Percentiles rank a stretch among this genome's conserved stretches.
These are phyloP conservation scores for Aricia agestis DNA, from an alignment of 1,140 invertebrate genomes.

Conservation along the genomic window DNA sequence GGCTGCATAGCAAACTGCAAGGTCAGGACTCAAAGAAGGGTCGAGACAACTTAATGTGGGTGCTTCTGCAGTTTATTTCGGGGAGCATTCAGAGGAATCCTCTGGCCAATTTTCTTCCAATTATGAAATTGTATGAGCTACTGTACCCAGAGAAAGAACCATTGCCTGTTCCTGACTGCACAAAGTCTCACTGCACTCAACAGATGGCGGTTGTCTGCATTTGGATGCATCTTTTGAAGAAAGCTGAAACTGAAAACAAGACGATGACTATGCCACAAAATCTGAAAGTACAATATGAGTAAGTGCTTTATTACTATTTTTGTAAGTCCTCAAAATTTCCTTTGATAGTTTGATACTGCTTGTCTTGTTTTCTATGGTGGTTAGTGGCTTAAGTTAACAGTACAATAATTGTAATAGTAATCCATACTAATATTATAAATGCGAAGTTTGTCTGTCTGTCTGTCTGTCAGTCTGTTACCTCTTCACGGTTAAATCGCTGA, in stretches of 20 bases:
- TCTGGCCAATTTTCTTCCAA: constrained; percentile 91
- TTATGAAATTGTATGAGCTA: constrained; percentile 93
- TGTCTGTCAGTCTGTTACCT: too few relatives aligned
- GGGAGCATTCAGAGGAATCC: constrained; percentile 97
- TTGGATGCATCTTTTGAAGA: constrained; percentile 96
- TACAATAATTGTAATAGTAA: too few relatives aligned
- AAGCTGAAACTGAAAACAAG: constrained; percentile 89
- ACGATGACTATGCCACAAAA: constrained; percentile 89
- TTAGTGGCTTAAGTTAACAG: too few relatives aligned
- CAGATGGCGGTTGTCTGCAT: constrained; percentile 96
- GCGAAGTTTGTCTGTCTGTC: too few relatives aligned
- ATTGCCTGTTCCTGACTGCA: constrained; percentile 91
- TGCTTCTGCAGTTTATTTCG: constrained; percentile 96
- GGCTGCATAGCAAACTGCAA: constrained; percentile 90
- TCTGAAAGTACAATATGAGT: constrained; percentile 90
- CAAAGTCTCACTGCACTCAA: constrained; percentile 90
- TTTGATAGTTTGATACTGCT: background rate
- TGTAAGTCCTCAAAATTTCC: too few relatives aligned
- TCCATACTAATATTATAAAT: too few relatives aligned
- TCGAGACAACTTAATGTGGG: constrained; percentile 97
- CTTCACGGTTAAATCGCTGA: too few relatives aligned
- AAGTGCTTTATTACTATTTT: constrained; percentile 43
- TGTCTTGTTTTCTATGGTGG: too few relatives aligned
- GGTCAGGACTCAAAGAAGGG: constrained; percentile 90
- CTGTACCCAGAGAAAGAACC: constrained; percentile 95